Evolutionary conservation across 1,140 invertebrate species (phyloP), one percentile per base, ranked within the genome.

Genomic region (Meloidogyne hapla): DNA sequence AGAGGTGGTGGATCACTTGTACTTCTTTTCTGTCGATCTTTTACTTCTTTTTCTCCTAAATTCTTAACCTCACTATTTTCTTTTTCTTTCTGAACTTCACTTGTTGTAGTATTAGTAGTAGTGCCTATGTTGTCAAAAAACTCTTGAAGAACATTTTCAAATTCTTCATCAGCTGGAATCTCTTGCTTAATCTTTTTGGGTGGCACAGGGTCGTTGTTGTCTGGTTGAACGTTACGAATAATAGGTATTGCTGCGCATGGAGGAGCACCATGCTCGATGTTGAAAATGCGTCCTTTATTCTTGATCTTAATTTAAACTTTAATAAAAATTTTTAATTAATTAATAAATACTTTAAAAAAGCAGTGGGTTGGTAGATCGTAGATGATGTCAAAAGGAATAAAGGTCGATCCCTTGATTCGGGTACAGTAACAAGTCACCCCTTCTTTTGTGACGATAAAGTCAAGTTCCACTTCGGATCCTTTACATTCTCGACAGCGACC

Each of bases 361-460:
- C 67, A 69, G 13, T 38, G 48, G 3, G 6, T 1, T 1, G 67
- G 67, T 9, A 69, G 26, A 10, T 69, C 67, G 1, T 33, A 2
- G 18, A 69, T 48, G 2, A n/a, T 21, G 15, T 69, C 67, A 23
- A 69, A 69, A 0, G 67, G 67, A 9, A 69, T 48, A 12, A 69
- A 69, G 0, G 40, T 38, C 15, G 40, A n/a, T 0, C 6, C 3
- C 38, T 69, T 69, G 25, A 69, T 21, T 8, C 67, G 67, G 0
- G 40, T 69, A 25, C 38, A 69, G 9, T 69, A 33, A 4, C 23
- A 12, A 48, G 40, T 45, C 21, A 69, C 67, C 3, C 67, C 67
- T 9, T 69, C 67, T 15, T 69, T 69, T 10, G n/a, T 69, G 26
- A 69, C 28, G 9, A 69, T 2, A 25, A 45, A 69, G 67, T 69